These are phyloP conservation scores for Yponomeuta cagnagella DNA, from an alignment of 2,888 invertebrate species.

Conservation along the genomic window DNA sequence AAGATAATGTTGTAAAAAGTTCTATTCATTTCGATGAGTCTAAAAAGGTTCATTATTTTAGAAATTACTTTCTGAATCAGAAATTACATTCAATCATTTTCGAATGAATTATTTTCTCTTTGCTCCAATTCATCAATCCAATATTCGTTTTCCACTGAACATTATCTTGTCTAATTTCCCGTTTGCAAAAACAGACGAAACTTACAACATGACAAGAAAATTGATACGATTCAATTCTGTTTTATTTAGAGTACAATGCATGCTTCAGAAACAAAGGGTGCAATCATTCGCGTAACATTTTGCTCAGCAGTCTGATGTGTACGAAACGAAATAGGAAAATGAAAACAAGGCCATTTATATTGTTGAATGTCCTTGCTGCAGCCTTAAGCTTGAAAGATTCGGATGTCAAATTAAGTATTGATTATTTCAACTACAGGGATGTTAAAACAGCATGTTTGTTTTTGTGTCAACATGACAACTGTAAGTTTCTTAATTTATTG, in stretches of 20 bases:
- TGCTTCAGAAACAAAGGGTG: background rate
- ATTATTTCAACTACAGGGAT: slow-evolving; percentile 36
- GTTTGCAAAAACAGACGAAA: background rate
- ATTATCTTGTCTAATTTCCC: background rate
- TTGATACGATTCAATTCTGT: slow-evolving; percentile 15
- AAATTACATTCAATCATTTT: background rate
- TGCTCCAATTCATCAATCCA: background rate
- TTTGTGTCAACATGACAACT: slow-evolving; percentile 26
- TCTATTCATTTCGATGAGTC: background rate
- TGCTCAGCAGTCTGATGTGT: background rate
- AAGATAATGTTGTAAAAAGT: background rate
- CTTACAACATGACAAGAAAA: slow-evolving; percentile 2
- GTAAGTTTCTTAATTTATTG: slow-evolving; percentile 21
- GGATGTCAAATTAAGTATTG: slow-evolving; percentile 27
- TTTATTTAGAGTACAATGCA: background rate
- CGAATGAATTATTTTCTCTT: background rate
- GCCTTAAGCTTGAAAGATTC: slow-evolving; percentile 23
- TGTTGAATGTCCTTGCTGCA: slow-evolving; percentile 21
- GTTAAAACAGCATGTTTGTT: slow-evolving; percentile 34
- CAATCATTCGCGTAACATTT: background rate
- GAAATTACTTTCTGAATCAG: background rate
- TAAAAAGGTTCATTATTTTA: background rate
- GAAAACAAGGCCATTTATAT: slow-evolving; percentile 13
- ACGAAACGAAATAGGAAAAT: background rate
- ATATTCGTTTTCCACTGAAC: background rate